A percentile compares a stretch with the other conserved stretches of the same genome.
phyloP scores from a whole-genome alignment of 2,113 vertebrate genomes.

The Heterotis niloticus region DNA sequence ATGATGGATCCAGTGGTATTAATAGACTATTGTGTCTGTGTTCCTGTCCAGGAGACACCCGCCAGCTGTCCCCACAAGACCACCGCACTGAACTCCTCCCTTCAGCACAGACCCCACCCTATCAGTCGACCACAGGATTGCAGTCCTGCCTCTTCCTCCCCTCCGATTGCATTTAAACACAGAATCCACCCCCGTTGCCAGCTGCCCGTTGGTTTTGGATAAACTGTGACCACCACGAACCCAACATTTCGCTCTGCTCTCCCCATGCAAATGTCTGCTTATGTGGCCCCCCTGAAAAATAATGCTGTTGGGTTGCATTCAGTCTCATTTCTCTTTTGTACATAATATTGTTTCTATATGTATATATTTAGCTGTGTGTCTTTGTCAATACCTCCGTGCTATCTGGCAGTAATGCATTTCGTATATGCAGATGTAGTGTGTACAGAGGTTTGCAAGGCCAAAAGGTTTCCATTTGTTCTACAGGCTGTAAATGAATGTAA shows the following conservation, averaged over 20 bases:
- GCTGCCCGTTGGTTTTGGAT: not conserved
- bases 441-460: too few species aligned
- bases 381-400: too few species aligned
- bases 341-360: conserved; percentile 9
- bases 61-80: conserved; percentile 53
- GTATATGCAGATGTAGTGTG: too few species aligned
- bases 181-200: not conserved
- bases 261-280: not conserved
- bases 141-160: not conserved
- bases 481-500: too few species aligned
- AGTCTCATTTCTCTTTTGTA: not conserved
- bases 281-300: not conserved
- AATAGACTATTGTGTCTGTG: conserved; percentile 15
- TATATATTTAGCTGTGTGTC: not conserved
- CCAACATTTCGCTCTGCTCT: not conserved
- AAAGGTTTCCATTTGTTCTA: too few species aligned
- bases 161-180: not conserved
- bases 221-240: not conserved
- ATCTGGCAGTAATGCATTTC: too few species aligned
- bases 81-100: conserved; percentile 35
- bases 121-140: conserved; percentile 37
- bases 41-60: conserved; percentile 58
- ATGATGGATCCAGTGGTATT: not conserved
- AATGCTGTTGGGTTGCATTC: conserved; percentile 1
- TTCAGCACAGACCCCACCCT: conserved; percentile 27